Evolutionary conservation across 2,797 vertebrate genomes (phyloP), one percentile per base, ranked within the genome.

Genomic region (Danio albolineatus): DNA sequence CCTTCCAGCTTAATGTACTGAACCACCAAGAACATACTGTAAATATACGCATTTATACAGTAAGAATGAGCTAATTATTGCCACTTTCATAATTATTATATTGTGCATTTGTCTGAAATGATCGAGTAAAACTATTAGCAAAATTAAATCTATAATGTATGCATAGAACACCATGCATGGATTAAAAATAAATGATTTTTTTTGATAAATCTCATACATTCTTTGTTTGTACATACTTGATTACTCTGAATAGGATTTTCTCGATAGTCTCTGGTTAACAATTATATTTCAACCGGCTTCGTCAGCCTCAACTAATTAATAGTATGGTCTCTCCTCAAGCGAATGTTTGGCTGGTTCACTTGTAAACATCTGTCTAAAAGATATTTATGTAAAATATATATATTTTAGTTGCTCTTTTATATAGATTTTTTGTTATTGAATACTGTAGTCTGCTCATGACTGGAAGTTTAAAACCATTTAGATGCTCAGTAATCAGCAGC

Each of bases 41-140:
- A 71, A 53, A 60, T 61, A 66, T 44, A 62, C 17, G 28, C 44
- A 64, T 69, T 71, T 57, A 51, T 76, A 82, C 80, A 84, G 80
- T 69, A 59, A 19, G 13, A 57, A 73, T 59, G 61, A 83, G 78
- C 78, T 81, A 73, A 78, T 87, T 94, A 94, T 94, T 94, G 94
- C 94, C 93, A 93, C 91, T 91, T 91, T 92, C 86, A 85, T 91
- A 91, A 89, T 88, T 89, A 87, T 92, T 90, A 67, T 86, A 88
- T 90, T 90, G 86, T 81, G 48, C 89, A 92, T 87, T 91, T 85
- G 86, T 83, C 78, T 82, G 79, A 85, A 82, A 84, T 43, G 56
- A 73, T 83, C 75, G 60, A 65, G 60, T 56, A 90, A 84, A 77
- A 88, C 65, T 79, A 81, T 85, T 78, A 82, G 85, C 69, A 91